phyloP scores from a whole-genome alignment of 2,888 invertebrate genomes.

The Aproaerema taeniolella region DNA sequence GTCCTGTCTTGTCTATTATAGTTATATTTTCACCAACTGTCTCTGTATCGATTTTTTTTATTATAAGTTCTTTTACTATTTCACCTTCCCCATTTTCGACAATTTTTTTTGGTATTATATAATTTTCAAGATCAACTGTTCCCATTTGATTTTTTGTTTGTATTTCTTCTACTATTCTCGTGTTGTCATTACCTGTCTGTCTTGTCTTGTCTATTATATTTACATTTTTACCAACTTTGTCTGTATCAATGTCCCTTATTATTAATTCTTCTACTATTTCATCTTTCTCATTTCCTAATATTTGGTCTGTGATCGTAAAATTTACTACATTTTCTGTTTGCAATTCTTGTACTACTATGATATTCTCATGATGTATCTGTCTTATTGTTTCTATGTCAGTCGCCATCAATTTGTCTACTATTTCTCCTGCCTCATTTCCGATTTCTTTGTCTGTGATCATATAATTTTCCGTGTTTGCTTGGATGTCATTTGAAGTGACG shows the following conservation, averaged over 20 bases:
- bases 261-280: slow-evolving; percentile 1
- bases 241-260: neutral
- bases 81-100: neutral
- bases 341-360: no score
- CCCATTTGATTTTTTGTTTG: neutral
- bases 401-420: neutral
- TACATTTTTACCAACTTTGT: neutral
- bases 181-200: neutral
- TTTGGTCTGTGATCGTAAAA: slow-evolving; percentile 1
- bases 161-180: neutral
- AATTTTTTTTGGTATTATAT: neutral
- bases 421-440: no score
- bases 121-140: slow-evolving; percentile 1
- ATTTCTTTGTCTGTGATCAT: no score
- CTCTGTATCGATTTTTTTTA: neutral
- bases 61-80: slow-evolving; percentile 1
- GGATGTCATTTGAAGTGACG: neutral
- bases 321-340: neutral
- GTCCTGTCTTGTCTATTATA: slow-evolving; percentile 1
- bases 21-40: neutral
- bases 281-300: neutral
- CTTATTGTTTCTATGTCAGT: neutral
- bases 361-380: no score
- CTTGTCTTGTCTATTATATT: neutral
- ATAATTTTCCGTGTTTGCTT: no score